Evolutionary conservation across 2,113 vertebrate species (phyloP).

Genomic region (Lamprologus ornatipinnis): DNA sequence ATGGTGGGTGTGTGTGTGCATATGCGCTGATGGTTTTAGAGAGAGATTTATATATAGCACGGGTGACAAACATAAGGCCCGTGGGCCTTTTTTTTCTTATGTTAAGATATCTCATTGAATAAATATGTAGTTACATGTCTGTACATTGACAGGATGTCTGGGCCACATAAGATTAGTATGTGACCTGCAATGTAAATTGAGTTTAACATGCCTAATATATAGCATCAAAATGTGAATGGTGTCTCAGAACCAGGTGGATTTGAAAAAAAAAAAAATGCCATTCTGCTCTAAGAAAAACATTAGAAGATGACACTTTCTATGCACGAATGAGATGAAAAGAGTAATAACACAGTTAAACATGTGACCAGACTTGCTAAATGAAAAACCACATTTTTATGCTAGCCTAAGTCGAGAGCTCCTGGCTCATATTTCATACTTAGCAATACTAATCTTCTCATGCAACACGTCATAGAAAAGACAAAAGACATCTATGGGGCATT

Average conservation of each 20-base stretch:
- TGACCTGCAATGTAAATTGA: neutral
- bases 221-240: neutral
- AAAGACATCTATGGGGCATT: neutral
- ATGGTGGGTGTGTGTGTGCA: neutral
- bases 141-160: rapidly evolving
- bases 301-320: rapidly evolving
- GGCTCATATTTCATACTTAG: neutral
- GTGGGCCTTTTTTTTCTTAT: neutral
- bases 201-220: neutral
- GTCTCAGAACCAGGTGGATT: neutral
- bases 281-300: neutral
- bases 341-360: neutral
- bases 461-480: neutral
- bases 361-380: neutral
- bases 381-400: neutral
- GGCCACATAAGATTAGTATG: neutral
- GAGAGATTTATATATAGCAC: neutral
- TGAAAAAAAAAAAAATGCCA: neutral
- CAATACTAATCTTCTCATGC: neutral
- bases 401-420: neutral
- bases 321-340: neutral
- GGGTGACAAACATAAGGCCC: neutral
- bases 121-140: neutral
- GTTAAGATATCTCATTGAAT: neutral
- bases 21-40: neutral